These are phyloP conservation scores for Guaruba guarouba DNA, from an alignment of 2,113 vertebrate genomes.

Conservation along the genomic window DNA sequence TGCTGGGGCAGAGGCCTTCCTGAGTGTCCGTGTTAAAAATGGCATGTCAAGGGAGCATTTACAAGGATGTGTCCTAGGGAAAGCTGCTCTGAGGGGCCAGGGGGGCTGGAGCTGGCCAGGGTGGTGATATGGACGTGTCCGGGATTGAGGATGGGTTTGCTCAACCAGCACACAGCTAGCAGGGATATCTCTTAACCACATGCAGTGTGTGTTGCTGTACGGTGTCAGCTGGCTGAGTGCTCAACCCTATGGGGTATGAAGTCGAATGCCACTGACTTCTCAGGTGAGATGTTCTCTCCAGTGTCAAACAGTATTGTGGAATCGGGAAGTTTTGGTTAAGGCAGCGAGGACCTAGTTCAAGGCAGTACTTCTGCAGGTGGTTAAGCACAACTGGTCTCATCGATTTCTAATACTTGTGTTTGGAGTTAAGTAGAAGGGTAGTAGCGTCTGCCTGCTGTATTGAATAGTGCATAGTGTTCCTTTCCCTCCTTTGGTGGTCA, in stretches of 20 bases:
- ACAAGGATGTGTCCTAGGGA: background rate
- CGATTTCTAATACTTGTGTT: background rate
- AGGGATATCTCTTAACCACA: background rate
- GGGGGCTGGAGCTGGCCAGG: background rate
- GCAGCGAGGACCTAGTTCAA: background rate
- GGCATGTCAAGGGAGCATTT: rapidly evolving
- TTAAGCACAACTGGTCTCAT: background rate
- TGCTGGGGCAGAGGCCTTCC: background rate
- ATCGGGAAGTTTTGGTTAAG: background rate
- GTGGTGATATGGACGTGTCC: background rate
- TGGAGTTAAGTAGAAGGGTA: background rate
- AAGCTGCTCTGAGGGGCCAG: background rate
- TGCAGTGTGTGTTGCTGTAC: background rate
- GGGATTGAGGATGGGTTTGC: background rate
- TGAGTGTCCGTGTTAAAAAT: rapidly evolving
- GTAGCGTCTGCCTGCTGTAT: background rate
- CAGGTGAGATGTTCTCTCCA: background rate
- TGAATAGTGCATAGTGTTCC: background rate
- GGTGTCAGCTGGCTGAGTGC: background rate
- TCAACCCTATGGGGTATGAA: background rate
- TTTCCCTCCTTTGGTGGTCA: background rate
- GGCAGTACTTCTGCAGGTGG: background rate
- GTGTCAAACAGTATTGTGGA: background rate
- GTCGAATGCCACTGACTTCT: background rate
- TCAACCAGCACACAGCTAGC: background rate